Base-by-base conservation (phyloP, 2,888 invertebrate species). In the Apomyelois bistriatella region DNA sequence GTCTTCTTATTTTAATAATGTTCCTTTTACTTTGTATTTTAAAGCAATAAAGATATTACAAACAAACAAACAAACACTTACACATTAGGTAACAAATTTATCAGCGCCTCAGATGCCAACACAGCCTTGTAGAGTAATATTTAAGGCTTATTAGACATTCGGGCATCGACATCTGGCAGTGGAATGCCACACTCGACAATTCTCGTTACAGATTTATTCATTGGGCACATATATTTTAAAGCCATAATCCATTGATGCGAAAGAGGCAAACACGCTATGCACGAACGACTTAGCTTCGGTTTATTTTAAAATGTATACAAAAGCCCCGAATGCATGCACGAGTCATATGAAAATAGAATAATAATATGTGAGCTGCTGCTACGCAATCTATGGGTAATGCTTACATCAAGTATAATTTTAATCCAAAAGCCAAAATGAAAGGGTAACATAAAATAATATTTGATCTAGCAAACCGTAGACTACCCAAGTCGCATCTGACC, bases 151-250 rank as follows among this genome's bases (percentile, higher is more conserved):
- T 70, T 72, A 72, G 68, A 72, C 68, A 64, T 70, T 65, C 64
- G 68, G 70, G 62, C 67, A 68, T 70, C 66, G 71, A 73, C 70
- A 65, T 68, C 67, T 68, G 62, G 67, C 17, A 74, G 67, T 68
- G 81, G 80, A 79, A 80, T 79, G 82, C 80, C 75, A 80, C 71
- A 72, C 74, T 74, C 78, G 76, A 80, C 81, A 78, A 79, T 78
- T 86, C 87, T 89, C 80, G 86, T 89, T 88, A 88, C 78, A 74
- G 72, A 84, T 87, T 89, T 89, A 89, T 89, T 87, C 82, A 82
- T 78, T 76, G 74, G 72, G 66, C 72, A 73, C 67, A 75, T 43
- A 43, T 43, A 43, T 43, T 43, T 43, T 40, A 40, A 40, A 13
- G 40, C 16, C 3, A 16, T 16, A 3, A 15, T 40, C 15, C 40